These are phyloP conservation scores for Notospermus geniculatus DNA, from an alignment of 1,140 invertebrate genomes.

Conservation along the genomic window DNA sequence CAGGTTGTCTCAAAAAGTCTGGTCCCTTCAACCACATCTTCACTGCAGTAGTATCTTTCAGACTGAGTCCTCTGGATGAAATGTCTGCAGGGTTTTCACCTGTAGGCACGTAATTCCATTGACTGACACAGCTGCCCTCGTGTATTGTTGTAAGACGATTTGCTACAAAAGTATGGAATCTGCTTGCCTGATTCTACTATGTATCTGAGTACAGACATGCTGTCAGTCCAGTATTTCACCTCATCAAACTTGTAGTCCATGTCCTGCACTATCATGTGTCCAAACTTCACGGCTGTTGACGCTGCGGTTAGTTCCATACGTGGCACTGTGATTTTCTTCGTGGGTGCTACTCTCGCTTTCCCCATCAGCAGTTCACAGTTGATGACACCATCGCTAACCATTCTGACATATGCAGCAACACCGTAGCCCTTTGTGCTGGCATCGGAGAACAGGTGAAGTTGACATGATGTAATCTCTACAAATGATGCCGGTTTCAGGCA, in stretches of 20 bases:
- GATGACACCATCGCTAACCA: too few species aligned
- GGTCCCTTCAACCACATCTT: constrained; percentile 29
- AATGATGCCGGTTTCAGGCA: too few species aligned
- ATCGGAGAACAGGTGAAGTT: too few species aligned
- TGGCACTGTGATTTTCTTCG: constrained; percentile 23
- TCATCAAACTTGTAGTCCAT: constrained; percentile 6
- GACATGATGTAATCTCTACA: too few species aligned
- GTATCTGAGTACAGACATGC: constrained; percentile 13
- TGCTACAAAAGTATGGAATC: constrained; percentile 27
- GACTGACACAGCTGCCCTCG: constrained; percentile 8
- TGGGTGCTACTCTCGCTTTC: constrained; percentile 27
- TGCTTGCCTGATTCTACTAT: constrained; percentile 21
- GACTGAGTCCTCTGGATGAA: constrained; percentile 22
- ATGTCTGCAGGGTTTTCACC: constrained; percentile 24
- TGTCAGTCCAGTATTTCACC: constrained; percentile 26
- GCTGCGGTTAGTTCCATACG: constrained; percentile 28
- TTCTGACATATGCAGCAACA: too few species aligned
- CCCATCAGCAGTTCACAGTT: constrained; percentile 26
- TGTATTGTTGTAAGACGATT: constrained; percentile 23
- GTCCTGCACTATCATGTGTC: constrained; percentile 15
- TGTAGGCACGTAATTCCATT: constrained; percentile 23
- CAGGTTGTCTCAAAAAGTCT: too few species aligned
- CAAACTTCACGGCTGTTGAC: constrained; percentile 23
- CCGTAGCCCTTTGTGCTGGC: too few species aligned
- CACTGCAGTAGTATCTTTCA: constrained; percentile 7